Conservation (phyloP, 1,140 invertebrate genomes). For the Sminthurides bifidus region DNA sequence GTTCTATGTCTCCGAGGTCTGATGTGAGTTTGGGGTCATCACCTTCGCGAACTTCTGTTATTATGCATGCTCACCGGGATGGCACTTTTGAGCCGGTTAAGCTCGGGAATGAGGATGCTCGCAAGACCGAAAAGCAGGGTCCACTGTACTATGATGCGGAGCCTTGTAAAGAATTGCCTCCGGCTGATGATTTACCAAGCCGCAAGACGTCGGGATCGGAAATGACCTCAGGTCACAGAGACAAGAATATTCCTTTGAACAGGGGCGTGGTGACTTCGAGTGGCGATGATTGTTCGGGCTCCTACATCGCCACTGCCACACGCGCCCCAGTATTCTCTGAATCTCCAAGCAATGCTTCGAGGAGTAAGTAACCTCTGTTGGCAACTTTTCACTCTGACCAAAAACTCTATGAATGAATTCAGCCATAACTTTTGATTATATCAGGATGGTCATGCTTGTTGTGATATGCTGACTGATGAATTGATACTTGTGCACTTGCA, state of each 20-base stretch:
- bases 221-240: conserved; percentile 31
- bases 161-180: conserved; percentile 16
- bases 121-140: not conserved
- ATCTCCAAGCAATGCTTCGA: too few relatives aligned
- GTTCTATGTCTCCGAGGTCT: not conserved
- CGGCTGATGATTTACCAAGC: conserved; percentile 23
- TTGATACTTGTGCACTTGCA: conserved; percentile 13
- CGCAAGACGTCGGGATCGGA: conserved; percentile 30
- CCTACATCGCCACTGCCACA: conserved; percentile 28
- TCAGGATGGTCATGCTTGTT: not conserved
- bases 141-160: too few relatives aligned
- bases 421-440: too few relatives aligned
- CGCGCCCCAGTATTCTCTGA: conserved; percentile 33
- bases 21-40: not conserved
- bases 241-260: conserved; percentile 31
- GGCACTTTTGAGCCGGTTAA: conserved; percentile 25
- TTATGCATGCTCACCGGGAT: conserved; percentile 34
- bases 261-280: conserved; percentile 28
- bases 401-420: conserved; percentile 1
- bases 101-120: not conserved
- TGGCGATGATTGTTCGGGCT: conserved; percentile 24
- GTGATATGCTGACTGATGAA: too few relatives aligned
- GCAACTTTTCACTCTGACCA: conserved; percentile 44
- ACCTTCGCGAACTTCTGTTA: conserved; percentile 34
- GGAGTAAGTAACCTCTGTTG: too few relatives aligned